These are phyloP conservation scores for Aelia acuminata DNA, from an alignment of 2,888 invertebrate genomes.

Conservation along the genomic window DNA sequence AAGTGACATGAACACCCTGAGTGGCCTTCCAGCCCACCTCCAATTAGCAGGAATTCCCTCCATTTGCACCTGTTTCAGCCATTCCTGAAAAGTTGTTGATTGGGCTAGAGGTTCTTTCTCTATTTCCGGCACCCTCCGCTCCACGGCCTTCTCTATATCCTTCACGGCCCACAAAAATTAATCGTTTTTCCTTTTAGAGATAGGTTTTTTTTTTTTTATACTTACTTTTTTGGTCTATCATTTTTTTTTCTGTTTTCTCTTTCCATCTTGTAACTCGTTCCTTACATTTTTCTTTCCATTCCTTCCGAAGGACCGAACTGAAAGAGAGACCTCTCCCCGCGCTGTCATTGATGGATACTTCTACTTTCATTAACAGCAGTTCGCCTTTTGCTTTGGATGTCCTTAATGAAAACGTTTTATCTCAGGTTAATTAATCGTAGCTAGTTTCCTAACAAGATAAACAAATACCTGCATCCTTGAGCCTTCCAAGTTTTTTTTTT, in stretches of 20 bases:
- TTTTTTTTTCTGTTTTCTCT: neutral
- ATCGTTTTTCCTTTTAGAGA: slow-evolving; percentile 21
- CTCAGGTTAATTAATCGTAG: neutral
- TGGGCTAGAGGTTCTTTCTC: neutral
- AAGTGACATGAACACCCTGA: too few relatives aligned
- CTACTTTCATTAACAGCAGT: neutral
- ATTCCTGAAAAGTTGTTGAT: slow-evolving; percentile 23
- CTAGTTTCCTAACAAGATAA: slow-evolving; percentile 20
- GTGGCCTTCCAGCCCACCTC: neutral
- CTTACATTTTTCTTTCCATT: neutral
- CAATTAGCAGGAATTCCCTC: neutral
- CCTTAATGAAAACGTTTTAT: slow-evolving; percentile 19
- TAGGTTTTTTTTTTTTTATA: slow-evolving; percentile 20
- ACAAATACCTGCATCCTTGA: slow-evolving; percentile 11
- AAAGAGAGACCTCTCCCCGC: neutral
- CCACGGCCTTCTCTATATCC: slow-evolving; percentile 1
- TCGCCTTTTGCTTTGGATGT: neutral
- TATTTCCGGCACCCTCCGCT: neutral
- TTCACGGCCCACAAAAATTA: slow-evolving; percentile 6
- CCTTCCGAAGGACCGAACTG: neutral
- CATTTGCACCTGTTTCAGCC: slow-evolving; percentile 14
- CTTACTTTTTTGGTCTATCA: neutral
- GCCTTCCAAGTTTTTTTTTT: neutral
- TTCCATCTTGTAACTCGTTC: neutral
- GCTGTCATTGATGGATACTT: neutral